Evolutionary conservation across 2,797 vertebrate species (phyloP), one percentile per base, ranked within the genome.

Genomic region (Notolabrus celidotus): DNA sequence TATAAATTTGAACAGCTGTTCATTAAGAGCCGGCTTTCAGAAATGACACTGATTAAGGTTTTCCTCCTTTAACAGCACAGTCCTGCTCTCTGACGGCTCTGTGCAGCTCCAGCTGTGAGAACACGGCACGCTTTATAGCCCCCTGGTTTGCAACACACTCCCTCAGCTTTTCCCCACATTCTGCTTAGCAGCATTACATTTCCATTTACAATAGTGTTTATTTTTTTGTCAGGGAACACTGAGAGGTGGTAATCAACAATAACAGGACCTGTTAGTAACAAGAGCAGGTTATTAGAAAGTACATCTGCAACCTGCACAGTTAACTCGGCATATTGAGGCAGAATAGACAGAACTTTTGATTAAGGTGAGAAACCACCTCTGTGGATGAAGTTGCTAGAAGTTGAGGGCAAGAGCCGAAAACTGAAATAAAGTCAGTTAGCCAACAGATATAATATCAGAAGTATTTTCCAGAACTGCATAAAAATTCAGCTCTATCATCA

Each of bases 41-140:
- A 86, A 91, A 92, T 90, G 2, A 82, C 86, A 92, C 92, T 86
- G 88, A 92, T 92, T 82, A 84, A 82, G 71, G 77, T 36, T 64
- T 68, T 76, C 60, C 43, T 50, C 49, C 54, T 82, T 67, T 49
- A 67, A 66, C 52, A 20, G 77, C 50, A 22, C 43, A 36, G 71
- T 29, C 39, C 51, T n/a, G 42, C 56, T 20, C 72, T 68, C 73
- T 12, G 15, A n/a, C 38, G 42, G 54, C n/a, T 73, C 63, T 8
- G 55, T 49, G 29, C 76, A 66, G 54, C 25, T 71, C 62, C 86
- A 87, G 84, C 82, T 85, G 82, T 19, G 45, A 74, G 84, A 84
- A 66, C 69, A 56, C 8, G 1, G 15, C 38, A 54, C 1, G 3
- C 49, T 87, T 88, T 79, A 82, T 67, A 65, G 71, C 57, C 61